phyloP scores from a whole-genome alignment of 1,140 invertebrate genomes.

The Magallana ariakensis region DNA sequence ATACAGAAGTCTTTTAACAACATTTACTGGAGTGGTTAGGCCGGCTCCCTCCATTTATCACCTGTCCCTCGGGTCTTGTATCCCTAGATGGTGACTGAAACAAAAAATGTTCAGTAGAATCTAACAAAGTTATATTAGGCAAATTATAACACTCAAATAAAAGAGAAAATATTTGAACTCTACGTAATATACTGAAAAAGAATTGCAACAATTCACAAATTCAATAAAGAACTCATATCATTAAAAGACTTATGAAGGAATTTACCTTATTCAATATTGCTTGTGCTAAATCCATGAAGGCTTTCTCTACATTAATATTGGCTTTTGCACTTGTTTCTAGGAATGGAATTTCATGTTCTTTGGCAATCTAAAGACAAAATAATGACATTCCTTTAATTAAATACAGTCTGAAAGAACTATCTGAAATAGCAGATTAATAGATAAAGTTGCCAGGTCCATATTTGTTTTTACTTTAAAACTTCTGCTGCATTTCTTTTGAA shows the following conservation, averaged over 20 bases:
- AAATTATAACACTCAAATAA: too few species aligned
- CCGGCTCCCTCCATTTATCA: not conserved
- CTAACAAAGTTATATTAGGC: too few species aligned
- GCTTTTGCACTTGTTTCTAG: constrained; percentile 99
- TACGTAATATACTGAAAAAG: too few species aligned
- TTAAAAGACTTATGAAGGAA: too few species aligned
- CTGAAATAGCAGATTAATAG: too few species aligned
- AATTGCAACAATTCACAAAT: too few species aligned
- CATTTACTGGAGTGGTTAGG: not conserved
- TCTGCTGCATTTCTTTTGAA: too few species aligned
- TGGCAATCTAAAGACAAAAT: constrained; percentile 88
- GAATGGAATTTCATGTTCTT: constrained; percentile 97
- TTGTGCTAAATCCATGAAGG: constrained; percentile 97
- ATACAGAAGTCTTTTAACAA: constrained; percentile 15
- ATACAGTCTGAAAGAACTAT: too few species aligned
- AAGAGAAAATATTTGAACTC: too few species aligned
- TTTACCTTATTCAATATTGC: constrained; percentile 92
- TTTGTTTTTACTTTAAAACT: too few species aligned
- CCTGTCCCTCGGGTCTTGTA: constrained; percentile 12
- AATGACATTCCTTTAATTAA: not conserved
- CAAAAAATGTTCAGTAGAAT: not conserved
- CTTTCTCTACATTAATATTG: constrained; percentile 98
- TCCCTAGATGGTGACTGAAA: constrained; percentile 36
- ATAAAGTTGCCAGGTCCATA: too few species aligned
- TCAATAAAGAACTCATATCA: too few species aligned